These are phyloP conservation scores for Drosophila mettleri DNA, from an alignment of 2,888 invertebrate genomes.

Conservation along the genomic window DNA sequence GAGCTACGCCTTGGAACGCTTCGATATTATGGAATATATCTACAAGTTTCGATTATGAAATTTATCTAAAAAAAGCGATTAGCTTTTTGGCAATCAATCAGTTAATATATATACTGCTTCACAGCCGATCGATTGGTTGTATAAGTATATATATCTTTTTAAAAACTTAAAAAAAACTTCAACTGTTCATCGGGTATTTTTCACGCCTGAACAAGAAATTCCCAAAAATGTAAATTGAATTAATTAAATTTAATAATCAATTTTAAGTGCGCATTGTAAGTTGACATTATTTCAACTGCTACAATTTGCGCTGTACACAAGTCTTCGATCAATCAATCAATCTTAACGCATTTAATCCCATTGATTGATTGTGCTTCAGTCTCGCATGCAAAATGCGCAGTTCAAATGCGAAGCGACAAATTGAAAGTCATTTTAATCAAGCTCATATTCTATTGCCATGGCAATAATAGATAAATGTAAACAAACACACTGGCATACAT, in stretches of 20 bases:
- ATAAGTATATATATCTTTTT: too few species aligned
- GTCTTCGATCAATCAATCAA: constrained; percentile 2
- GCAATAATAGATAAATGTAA: not conserved
- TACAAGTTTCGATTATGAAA: too few species aligned
- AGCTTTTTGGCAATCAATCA: not conserved
- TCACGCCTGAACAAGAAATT: not conserved
- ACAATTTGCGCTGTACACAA: not conserved
- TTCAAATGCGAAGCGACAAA: not conserved
- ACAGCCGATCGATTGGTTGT: too few species aligned
- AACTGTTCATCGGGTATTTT: not conserved
- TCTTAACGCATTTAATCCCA: not conserved
- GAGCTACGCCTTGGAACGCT: too few species aligned
- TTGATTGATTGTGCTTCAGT: constrained; percentile 12
- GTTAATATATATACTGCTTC: too few species aligned
- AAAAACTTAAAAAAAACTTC: not conserved
- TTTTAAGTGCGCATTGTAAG: not conserved
- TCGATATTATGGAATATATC: too few species aligned
- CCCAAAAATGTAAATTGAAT: not conserved
- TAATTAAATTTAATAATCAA: not conserved
- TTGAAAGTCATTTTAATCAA: constrained; percentile 11
- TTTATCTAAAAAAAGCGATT: too few species aligned
- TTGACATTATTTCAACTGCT: not conserved
- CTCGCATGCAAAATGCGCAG: constrained; percentile 2
- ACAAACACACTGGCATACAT: too few species aligned
- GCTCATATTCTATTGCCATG: constrained; percentile 1